Evolutionary conservation across 2,113 vertebrate species (phyloP).

Genomic region (Rhea pennata): DNA sequence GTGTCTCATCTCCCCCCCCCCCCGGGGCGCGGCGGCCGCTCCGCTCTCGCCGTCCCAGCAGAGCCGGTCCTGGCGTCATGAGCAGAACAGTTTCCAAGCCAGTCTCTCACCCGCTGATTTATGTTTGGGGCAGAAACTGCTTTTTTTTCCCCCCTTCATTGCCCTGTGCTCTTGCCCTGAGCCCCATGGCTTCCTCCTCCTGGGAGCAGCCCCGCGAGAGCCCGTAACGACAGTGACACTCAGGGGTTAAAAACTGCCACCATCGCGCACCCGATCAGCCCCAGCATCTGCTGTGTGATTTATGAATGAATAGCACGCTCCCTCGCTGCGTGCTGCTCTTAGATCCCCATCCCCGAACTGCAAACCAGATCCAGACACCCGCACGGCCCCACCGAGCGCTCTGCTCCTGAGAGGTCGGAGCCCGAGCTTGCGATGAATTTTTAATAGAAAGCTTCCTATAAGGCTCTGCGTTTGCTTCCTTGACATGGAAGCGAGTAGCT

Average conservation of each 20-base stretch:
- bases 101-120: not conserved
- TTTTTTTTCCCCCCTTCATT: not conserved
- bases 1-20: not conserved
- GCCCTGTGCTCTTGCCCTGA: not conserved
- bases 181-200: not conserved
- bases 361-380: slow-evolving; percentile 58
- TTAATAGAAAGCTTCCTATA: slow-evolving; percentile 74
- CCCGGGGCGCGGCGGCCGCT: not conserved
- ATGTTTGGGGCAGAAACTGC: not conserved
- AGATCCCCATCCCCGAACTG: slow-evolving; percentile 45
- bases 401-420: slow-evolving; percentile 48
- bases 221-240: not conserved
- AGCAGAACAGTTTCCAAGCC: not conserved
- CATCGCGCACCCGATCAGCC: not conserved
- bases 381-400: slow-evolving; percentile 6
- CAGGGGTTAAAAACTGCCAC: slow-evolving; percentile 59
- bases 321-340: slow-evolving; percentile 53
- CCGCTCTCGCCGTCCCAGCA: not conserved
- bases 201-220: not conserved
- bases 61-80: not conserved
- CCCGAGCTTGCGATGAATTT: slow-evolving; percentile 55
- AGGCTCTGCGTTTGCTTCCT: slow-evolving; percentile 29
- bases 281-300: slow-evolving; percentile 48
- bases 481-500: not conserved
- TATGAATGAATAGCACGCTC: slow-evolving; percentile 51